A percentile compares a stretch with the other conserved stretches of the same genome.
phyloP scores from a whole-genome alignment of 2,113 vertebrate genomes.

The Notiomystis cincta region DNA sequence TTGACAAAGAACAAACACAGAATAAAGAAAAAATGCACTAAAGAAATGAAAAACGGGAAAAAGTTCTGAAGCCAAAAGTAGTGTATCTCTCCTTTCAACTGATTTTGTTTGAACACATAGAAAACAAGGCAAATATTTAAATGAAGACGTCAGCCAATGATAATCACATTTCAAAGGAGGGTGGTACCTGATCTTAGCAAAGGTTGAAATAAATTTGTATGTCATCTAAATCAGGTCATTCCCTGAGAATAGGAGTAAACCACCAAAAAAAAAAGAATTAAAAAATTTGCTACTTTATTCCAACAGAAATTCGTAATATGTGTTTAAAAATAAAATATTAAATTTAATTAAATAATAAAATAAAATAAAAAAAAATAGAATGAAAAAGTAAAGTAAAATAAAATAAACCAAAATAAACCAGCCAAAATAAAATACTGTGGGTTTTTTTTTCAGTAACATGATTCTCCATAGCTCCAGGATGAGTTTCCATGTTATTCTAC shows the following conservation, averaged over 20 bases:
- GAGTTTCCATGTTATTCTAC: neutral
- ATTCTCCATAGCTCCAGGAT: neutral
- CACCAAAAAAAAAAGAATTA: neutral
- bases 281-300: neutral
- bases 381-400: neutral
- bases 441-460: neutral
- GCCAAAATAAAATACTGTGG: fast-evolving
- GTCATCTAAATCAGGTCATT: neutral
- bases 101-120: neutral
- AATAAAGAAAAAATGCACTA: neutral
- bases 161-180: neutral
- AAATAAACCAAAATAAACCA: neutral
- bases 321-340: neutral
- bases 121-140: neutral
- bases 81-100: neutral
- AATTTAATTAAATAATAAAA: neutral
- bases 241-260: neutral
- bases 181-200: neutral
- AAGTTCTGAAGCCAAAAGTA: neutral
- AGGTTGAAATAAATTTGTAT: neutral
- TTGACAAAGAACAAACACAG: neutral
- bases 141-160: neutral
- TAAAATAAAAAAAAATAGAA: neutral
- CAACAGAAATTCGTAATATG: neutral
- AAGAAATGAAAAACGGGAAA: neutral